These are phyloP conservation scores for Thripadectes ignobilis DNA, from an alignment of 2,797 vertebrate species.

Conservation along the genomic window DNA sequence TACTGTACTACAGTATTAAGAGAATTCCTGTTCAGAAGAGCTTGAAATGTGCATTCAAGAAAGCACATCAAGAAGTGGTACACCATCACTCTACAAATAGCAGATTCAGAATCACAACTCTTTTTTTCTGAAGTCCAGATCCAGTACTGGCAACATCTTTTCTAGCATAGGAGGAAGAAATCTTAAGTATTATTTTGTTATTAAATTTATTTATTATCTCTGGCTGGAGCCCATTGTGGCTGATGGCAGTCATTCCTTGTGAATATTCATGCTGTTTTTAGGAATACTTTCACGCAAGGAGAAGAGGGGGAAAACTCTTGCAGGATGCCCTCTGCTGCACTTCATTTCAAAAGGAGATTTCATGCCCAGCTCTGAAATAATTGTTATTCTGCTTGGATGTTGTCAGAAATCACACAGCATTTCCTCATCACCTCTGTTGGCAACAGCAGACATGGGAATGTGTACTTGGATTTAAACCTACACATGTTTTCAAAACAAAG, in stretches of 20 bases:
- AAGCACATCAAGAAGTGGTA: neutral
- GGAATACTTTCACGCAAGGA: neutral
- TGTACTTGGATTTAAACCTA: slow-evolving; percentile 9
- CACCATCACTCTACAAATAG: neutral
- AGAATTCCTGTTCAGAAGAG: neutral
- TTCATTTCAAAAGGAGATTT: slow-evolving; percentile 1
- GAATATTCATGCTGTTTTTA: neutral
- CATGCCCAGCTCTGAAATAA: neutral
- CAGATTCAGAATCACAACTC: neutral
- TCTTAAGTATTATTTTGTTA: neutral
- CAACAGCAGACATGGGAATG: neutral
- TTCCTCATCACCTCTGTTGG: neutral
- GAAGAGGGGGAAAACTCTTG: neutral
- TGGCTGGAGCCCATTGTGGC: neutral
- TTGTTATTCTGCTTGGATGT: neutral
- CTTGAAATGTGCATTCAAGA: neutral
- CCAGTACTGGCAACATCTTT: neutral
- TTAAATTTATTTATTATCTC: neutral
- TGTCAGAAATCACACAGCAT: slow-evolving; percentile 15
- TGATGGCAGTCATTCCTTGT: neutral
- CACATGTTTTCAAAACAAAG: neutral
- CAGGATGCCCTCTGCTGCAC: neutral
- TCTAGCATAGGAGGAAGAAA: neutral
- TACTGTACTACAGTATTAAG: neutral
- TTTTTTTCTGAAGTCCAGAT: neutral